Evolutionary conservation across 2,797 vertebrate genomes (phyloP).

Genomic region (Girardinus metallicus): DNA sequence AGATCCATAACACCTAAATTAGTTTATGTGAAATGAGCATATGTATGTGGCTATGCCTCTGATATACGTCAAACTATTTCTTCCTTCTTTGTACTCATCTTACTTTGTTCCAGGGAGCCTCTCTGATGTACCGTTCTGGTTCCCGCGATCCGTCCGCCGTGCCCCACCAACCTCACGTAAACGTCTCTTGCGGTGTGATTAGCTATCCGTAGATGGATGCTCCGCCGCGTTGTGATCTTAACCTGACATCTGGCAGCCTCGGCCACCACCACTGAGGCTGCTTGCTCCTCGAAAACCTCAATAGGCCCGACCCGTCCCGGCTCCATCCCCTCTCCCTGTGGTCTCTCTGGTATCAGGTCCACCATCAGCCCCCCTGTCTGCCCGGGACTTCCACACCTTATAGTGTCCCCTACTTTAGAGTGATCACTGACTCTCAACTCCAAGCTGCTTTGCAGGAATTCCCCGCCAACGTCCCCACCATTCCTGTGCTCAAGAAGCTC

Average conservation of each 20-base stretch:
- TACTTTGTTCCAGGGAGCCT: slow-evolving; percentile 66
- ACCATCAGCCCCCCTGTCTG: slow-evolving; percentile 26
- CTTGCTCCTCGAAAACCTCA: slow-evolving; percentile 58
- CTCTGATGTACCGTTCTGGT: slow-evolving; percentile 56
- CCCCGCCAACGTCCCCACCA: slow-evolving; percentile 35
- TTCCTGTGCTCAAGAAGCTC: slow-evolving; percentile 68
- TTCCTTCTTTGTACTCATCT: slow-evolving; percentile 24
- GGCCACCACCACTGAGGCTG: slow-evolving; percentile 44
- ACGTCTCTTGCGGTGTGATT: slow-evolving; percentile 92
- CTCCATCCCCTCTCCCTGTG: slow-evolving; percentile 30
- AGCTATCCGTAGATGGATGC: slow-evolving; percentile 90
- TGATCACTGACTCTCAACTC: slow-evolving; percentile 29
- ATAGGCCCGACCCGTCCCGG: slow-evolving; percentile 49
- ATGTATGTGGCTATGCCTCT: not conserved
- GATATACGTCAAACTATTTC: not conserved
- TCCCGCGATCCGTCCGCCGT: slow-evolving; percentile 85
- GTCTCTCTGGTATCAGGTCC: slow-evolving; percentile 28
- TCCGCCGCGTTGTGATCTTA: slow-evolving; percentile 91
- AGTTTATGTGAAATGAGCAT: slow-evolving; percentile 2
- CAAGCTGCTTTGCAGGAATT: slow-evolving; percentile 38
- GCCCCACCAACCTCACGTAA: slow-evolving; percentile 89
- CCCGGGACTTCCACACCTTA: slow-evolving; percentile 19
- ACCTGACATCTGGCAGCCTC: slow-evolving; percentile 92
- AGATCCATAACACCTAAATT: slow-evolving; percentile 32
- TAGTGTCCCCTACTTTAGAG: not conserved